Evolutionary conservation across 2,113 vertebrate genomes (phyloP), one percentile per base, ranked within the genome.

Genomic region (Sander lucioperca): DNA sequence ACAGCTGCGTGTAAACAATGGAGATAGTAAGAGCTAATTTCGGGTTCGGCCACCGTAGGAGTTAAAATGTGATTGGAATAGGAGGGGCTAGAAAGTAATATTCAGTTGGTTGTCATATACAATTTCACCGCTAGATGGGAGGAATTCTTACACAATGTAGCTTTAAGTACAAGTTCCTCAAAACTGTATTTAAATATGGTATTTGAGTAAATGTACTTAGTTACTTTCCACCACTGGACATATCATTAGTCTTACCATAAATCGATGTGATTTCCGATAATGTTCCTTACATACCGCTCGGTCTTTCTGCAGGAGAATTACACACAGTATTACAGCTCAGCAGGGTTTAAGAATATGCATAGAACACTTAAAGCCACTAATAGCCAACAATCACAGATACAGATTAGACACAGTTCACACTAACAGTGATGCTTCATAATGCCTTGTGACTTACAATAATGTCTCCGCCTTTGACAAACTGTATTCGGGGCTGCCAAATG

Each of bases 391-490:
- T n/a, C 14, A 59, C 45, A 25, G 19, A 36, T 11, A 48, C n/a
- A 25, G 5, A 27, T 51, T 1, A 63, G n/a, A 79, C 11, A 61
- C 3, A 63, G 16, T 8, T 27, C 18, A 19, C 0, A 19, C 0
- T 15, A 7, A 48, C 7, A 8, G 68, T 6, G 59, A 21, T 6
- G 27, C 9, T n/a, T 25, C 33, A 4, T 10, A 12, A 47, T 2
- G 21, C 21, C 45, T 14, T 58, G 27, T 6, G 21, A 88, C 91
- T 96, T 92, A 99, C 97, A 48, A 98, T 95, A 67, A 97, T 94
- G 80, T 99, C 96, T 80, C 97, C 97, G 10, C 92, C 95, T 95
- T 56, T 96, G 87, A 97, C 82, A 77, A 97, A 99, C 71, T 97
- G 95, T 18, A 97, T 92, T 51, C 97, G 93, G 0, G 97, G 96